These are phyloP conservation scores for Cheirogaleus major DNA, from an alignment of 2,797 vertebrate species.

Conservation along the genomic window DNA sequence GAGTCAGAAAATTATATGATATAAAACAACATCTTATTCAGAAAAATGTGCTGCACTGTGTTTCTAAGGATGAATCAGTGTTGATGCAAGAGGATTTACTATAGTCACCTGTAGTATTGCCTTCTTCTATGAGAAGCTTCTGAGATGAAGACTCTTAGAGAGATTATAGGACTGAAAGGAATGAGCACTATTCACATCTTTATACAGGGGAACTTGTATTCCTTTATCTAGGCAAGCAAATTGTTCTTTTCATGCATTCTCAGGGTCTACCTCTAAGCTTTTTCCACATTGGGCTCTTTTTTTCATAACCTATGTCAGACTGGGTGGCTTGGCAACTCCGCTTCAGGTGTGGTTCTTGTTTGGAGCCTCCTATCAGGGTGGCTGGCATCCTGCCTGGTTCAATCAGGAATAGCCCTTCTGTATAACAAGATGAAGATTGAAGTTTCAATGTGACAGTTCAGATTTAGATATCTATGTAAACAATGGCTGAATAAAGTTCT, in stretches of 20 bases:
- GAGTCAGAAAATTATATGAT: not conserved
- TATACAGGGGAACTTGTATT: not conserved
- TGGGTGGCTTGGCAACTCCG: not conserved
- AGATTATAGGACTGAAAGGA: not conserved
- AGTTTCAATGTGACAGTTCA: not conserved
- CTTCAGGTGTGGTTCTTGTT: not conserved
- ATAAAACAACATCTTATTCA: not conserved
- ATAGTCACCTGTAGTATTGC: not conserved
- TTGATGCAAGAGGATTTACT: not conserved
- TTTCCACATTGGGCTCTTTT: not conserved
- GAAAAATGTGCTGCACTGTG: not conserved
- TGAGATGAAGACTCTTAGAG: not conserved
- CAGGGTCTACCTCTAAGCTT: not conserved
- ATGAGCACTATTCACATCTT: not conserved
- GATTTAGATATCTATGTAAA: not conserved
- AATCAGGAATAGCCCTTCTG: not conserved
- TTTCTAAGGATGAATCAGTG: not conserved
- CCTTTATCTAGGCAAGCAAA: not conserved
- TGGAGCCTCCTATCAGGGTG: not conserved
- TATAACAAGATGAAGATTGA: not conserved
- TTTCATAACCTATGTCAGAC: not conserved
- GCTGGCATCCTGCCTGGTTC: not conserved
- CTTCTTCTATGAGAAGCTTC: not conserved
- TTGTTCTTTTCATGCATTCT: not conserved
- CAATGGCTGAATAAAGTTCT: not conserved